Conservation (phyloP, 2,888 invertebrate species). For the Amaurobius ferox region DNA sequence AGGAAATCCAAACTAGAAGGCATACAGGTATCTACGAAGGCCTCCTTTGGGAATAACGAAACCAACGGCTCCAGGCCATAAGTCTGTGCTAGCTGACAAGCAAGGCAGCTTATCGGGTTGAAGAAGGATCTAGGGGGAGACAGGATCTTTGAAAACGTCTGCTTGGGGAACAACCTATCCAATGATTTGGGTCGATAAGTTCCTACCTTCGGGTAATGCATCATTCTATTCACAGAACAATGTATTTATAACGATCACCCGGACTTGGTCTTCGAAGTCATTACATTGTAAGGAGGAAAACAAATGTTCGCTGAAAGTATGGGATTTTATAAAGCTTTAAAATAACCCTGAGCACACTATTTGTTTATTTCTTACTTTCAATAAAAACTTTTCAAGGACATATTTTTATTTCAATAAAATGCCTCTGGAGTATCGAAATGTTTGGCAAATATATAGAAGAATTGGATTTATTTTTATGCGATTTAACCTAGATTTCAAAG, state of each 20-base stretch:
- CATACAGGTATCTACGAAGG: constrained; percentile 38
- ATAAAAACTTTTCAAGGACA: neutral
- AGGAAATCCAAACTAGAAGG: constrained; percentile 55
- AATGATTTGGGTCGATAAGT: constrained; percentile 64
- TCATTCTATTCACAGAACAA: constrained; percentile 64
- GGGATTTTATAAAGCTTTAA: no score
- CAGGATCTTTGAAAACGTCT: constrained; percentile 69
- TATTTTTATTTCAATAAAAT: no score
- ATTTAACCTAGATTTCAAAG: no score
- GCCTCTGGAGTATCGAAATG: no score
- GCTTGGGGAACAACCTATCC: constrained; percentile 56
- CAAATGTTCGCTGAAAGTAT: no score
- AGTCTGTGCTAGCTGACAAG: constrained; percentile 50
- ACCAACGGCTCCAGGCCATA: constrained; percentile 63
- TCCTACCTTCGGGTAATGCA: constrained; percentile 66
- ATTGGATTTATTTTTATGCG: no score
- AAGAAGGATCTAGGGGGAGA: constrained; percentile 48
- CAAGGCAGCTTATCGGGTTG: constrained; percentile 66
- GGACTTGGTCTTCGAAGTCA: constrained; percentile 48
- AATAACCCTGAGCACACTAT: constrained; percentile 21
- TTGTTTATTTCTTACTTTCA: neutral
- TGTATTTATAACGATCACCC: constrained; percentile 58
- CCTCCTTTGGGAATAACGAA: constrained; percentile 36
- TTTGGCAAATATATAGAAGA: no score
- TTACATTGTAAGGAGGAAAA: constrained; percentile 56